phyloP scores from a whole-genome alignment of 2,888 invertebrate genomes.

The Nyleta sp. region DNA sequence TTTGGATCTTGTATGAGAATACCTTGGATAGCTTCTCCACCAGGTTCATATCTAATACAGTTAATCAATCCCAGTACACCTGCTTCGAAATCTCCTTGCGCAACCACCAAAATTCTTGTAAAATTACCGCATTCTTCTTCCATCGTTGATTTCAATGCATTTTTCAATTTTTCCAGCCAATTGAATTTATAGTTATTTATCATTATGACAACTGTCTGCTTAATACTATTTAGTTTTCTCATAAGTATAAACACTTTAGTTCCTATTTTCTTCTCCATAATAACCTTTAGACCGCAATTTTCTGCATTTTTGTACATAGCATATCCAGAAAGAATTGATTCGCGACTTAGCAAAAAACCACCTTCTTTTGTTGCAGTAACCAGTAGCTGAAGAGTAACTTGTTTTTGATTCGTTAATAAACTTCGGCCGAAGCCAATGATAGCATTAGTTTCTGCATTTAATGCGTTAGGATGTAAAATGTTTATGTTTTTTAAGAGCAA shows the following conservation, averaged over 20 bases:
- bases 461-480: no score
- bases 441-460: no score
- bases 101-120: slow-evolving; percentile 86
- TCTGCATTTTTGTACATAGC: slow-evolving; percentile 17
- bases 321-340: background rate
- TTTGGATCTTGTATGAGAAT: slow-evolving; percentile 85
- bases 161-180: slow-evolving; percentile 80
- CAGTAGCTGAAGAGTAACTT: no score
- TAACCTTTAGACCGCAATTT: slow-evolving; percentile 63
- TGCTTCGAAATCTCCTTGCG: slow-evolving; percentile 85
- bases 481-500: no score
- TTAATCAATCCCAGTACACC: slow-evolving; percentile 95
- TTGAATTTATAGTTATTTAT: slow-evolving; percentile 76
- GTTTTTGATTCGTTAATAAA: no score
- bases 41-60: slow-evolving; percentile 92
- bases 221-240: slow-evolving; percentile 70
- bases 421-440: no score
- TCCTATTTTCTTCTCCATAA: slow-evolving; percentile 72
- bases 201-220: slow-evolving; percentile 71
- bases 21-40: slow-evolving; percentile 84
- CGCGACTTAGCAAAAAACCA: no score
- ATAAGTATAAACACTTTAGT: slow-evolving; percentile 69
- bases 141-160: slow-evolving; percentile 73
- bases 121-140: slow-evolving; percentile 83
- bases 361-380: no score